These are phyloP conservation scores for Zosterops japonicus DNA, from an alignment of 2,113 vertebrate species.

Conservation along the genomic window DNA sequence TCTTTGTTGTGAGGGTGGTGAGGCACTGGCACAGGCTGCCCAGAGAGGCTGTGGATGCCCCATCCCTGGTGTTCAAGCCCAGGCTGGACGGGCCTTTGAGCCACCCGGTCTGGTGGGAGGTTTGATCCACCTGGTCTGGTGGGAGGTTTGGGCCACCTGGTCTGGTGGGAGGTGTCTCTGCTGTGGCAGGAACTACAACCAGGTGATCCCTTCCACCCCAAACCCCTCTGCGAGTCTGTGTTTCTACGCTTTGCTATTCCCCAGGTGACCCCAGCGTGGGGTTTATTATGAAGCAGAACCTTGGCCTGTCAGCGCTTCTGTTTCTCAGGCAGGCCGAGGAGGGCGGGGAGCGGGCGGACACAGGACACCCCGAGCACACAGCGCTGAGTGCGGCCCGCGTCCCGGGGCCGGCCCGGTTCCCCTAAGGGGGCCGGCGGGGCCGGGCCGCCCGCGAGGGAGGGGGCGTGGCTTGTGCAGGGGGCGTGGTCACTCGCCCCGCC, in stretches of 20 bases:
- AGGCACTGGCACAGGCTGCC: background rate
- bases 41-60: background rate
- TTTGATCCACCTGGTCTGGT: background rate
- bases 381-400: rapidly evolving
- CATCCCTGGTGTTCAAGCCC: background rate
- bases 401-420: rapidly evolving
- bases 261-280: no score
- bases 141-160: background rate
- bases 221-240: background rate
- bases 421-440: rapidly evolving
- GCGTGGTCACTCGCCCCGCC: rapidly evolving
- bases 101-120: no score
- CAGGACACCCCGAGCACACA: rapidly evolving
- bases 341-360: rapidly evolving
- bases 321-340: rapidly evolving
- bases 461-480: background rate
- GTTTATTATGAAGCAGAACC: background rate
- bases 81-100: background rate
- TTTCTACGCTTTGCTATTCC: background rate
- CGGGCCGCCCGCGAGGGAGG: rapidly evolving
- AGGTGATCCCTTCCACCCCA: no score
- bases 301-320: background rate
- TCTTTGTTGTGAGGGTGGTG: background rate
- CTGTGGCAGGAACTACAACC: background rate
- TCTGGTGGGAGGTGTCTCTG: background rate